Conservation (phyloP, 2,113 vertebrate species). For the Hypomesus transpacificus region DNA sequence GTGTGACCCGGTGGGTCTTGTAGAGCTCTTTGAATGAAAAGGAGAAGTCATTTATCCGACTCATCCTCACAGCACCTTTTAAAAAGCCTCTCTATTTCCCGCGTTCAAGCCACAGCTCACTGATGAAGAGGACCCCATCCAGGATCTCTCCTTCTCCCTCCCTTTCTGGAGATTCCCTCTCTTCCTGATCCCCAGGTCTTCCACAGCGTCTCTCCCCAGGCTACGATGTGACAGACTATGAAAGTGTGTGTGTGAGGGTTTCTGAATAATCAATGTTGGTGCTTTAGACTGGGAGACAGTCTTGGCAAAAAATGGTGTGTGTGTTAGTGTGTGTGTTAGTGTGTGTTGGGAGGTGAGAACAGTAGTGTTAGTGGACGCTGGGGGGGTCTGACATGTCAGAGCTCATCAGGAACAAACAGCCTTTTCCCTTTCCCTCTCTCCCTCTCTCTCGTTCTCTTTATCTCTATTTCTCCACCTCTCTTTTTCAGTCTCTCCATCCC, state of each 20-base stretch:
- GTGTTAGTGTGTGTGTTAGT: neutral
- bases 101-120: constrained; percentile 50
- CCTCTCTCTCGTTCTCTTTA: neutral
- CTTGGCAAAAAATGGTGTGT: neutral
- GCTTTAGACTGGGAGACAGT: too few species aligned
- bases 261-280: too few species aligned
- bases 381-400: constrained; percentile 34
- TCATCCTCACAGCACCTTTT: constrained; percentile 61
- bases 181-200: neutral
- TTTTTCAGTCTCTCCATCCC: neutral
- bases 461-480: neutral
- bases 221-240: too few species aligned
- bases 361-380: constrained; percentile 41
- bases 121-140: constrained; percentile 63
- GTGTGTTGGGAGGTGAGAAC: constrained; percentile 50
- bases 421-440: constrained; percentile 35
- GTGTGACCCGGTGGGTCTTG: constrained; percentile 39
- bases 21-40: constrained; percentile 58
- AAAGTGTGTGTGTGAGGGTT: too few species aligned
- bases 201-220: too few species aligned
- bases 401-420: constrained; percentile 39
- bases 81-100: constrained; percentile 60
- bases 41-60: constrained; percentile 64
- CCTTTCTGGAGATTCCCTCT: neutral
- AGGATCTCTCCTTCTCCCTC: constrained; percentile 9